phyloP scores from a whole-genome alignment of 2,113 vertebrate species.

The Notarius lentiginosus region DNA sequence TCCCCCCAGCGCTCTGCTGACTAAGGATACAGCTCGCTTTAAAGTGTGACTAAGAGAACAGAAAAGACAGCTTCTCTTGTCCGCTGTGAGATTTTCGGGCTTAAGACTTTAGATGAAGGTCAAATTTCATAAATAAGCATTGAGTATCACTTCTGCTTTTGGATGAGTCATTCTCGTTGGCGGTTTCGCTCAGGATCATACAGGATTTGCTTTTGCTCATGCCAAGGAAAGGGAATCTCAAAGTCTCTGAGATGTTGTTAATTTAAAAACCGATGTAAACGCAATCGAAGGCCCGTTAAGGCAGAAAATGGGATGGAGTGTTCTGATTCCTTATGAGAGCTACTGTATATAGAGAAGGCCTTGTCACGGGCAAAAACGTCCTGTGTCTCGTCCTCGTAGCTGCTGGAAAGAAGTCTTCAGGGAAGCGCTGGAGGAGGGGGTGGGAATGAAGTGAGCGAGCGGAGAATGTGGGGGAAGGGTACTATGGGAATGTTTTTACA shows the following conservation, averaged over 20 bases:
- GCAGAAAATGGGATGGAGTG: background rate
- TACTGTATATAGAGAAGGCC: conserved; percentile 24
- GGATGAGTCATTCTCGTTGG: background rate
- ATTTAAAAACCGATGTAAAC: background rate
- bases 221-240: background rate
- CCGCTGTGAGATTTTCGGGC: background rate
- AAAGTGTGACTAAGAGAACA: conserved; percentile 35
- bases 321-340: background rate
- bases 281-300: background rate
- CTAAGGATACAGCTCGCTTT: conserved; percentile 51
- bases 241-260: background rate
- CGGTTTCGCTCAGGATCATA: background rate
- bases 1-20: conserved; percentile 63
- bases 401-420: conserved; percentile 44
- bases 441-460: conserved; percentile 27
- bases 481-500: conserved; percentile 78
- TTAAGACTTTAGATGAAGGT: background rate
- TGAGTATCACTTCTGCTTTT: background rate
- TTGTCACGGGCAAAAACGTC: conserved; percentile 32
- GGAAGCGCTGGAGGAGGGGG: conserved; percentile 57
- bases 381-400: conserved; percentile 36
- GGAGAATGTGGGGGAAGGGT: conserved; percentile 62
- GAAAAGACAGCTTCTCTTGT: background rate
- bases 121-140: background rate
- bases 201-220: background rate